phyloP scores from a whole-genome alignment of 2,113 vertebrate species.

The Sus scrofa region T2T-Sscrofa CM000823.6:9418001-9418500 shows the following conservation, averaged over 20 bases:
- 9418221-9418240: neutral
- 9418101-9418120: neutral
- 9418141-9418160: neutral
- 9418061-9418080: neutral
- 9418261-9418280: conserved; percentile 71
- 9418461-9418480: conserved; percentile 66
- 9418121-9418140: neutral
- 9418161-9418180: neutral
- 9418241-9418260: neutral
- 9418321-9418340: conserved; percentile 86
- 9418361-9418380: conserved; percentile 83
- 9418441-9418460: accelerated
- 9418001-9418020: neutral
- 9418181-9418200: neutral
- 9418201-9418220: neutral
- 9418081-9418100: neutral
- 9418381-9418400: conserved; percentile 85
- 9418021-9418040: neutral
- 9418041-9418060: neutral
- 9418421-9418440: conserved; percentile 73
- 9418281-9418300: conserved; percentile 84
- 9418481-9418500: neutral
- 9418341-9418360: conserved; percentile 89
- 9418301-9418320: conserved; percentile 86
- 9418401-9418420: conserved; percentile 81